These are phyloP conservation scores for Cladopsammia gracilis DNA, from an alignment of 64 coral and sea anemone genomes.

Conservation along the genomic window DNA sequence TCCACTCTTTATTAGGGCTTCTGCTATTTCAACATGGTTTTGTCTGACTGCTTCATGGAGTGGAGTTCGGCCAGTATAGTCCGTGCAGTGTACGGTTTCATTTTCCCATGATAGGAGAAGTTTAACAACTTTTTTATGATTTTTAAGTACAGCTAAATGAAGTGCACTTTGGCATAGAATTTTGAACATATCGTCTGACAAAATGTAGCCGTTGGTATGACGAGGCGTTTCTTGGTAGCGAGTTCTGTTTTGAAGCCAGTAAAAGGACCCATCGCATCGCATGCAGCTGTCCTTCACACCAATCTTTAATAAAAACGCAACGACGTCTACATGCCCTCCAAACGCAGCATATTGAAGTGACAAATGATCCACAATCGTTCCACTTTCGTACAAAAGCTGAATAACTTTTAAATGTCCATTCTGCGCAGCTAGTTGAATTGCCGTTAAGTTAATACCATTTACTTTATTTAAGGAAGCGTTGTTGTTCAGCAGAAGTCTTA, in stretches of 20 bases:
- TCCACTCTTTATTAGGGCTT: constrained; percentile 4
- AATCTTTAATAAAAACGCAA: constrained; percentile 3
- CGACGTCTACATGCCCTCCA: constrained; percentile 21
- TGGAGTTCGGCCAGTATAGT: constrained; percentile 54
- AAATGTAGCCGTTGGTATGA: not conserved
- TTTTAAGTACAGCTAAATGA: constrained; percentile 39
- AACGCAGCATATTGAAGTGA: constrained; percentile 41
- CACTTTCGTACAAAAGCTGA: constrained; percentile 20
- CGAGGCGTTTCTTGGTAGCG: not conserved
- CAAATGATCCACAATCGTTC: constrained; percentile 7
- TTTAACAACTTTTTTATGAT: constrained; percentile 19
- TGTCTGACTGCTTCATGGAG: constrained; percentile 43
- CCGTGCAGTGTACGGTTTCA: not conserved
- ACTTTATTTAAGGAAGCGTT: not conserved
- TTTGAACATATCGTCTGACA: constrained; percentile 15
- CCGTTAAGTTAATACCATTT: constrained; percentile 39
- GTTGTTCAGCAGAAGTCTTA: not conserved
- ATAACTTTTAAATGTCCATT: constrained; percentile 49
- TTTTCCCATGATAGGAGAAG: not conserved
- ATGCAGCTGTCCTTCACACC: constrained; percentile 4
- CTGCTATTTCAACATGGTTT: constrained; percentile 7
- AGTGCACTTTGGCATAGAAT: constrained; percentile 51
- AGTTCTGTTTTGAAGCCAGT: constrained; percentile 18
- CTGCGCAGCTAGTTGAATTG: constrained; percentile 45
- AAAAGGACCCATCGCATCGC: constrained; percentile 53